Conservation (phyloP, 2,888 invertebrate genomes). For the Chamaedrilus cognettii region DNA sequence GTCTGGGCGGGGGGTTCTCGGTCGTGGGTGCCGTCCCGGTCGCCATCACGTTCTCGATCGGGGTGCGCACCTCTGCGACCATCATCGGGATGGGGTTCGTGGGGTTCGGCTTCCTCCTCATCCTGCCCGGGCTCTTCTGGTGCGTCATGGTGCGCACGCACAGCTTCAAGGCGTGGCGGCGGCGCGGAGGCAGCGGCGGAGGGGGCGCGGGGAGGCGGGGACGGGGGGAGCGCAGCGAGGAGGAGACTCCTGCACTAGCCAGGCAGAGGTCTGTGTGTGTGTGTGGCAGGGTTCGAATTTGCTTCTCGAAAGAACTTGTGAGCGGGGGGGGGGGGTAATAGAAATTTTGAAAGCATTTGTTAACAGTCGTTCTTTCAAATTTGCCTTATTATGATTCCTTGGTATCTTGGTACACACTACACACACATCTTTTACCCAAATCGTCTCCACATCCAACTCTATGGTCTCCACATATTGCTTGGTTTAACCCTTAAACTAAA, state of each 20-base stretch:
- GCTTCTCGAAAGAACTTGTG: not conserved
- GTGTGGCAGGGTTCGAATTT: not conserved
- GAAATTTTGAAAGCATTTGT: too few relatives aligned
- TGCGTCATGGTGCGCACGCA: constrained; percentile 29
- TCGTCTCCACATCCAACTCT: too few relatives aligned
- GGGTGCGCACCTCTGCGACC: constrained; percentile 37
- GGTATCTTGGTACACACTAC: too few relatives aligned
- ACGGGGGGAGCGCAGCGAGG: not conserved
- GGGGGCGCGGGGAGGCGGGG: not conserved
- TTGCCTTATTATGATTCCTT: too few relatives aligned
- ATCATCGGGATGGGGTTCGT: constrained; percentile 40
- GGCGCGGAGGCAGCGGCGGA: not conserved
- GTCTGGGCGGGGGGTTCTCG: constrained; percentile 37
- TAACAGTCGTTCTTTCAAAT: too few relatives aligned
- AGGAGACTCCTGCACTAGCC: constrained; percentile 5
- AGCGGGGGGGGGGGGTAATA: too few relatives aligned
- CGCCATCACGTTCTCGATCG: constrained; percentile 37
- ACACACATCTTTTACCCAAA: too few relatives aligned
- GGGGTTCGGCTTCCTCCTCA: constrained; percentile 36
- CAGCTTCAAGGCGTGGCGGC: constrained; percentile 26
- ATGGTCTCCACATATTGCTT: too few relatives aligned
- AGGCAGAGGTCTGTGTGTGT: not conserved
- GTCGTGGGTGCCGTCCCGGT: constrained; percentile 38
- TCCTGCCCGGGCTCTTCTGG: constrained; percentile 36
- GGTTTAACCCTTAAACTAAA: too few relatives aligned